Evolutionary conservation across 2,888 invertebrate species (phyloP).

Genomic region (Agonopterix subpropinquella): DNA sequence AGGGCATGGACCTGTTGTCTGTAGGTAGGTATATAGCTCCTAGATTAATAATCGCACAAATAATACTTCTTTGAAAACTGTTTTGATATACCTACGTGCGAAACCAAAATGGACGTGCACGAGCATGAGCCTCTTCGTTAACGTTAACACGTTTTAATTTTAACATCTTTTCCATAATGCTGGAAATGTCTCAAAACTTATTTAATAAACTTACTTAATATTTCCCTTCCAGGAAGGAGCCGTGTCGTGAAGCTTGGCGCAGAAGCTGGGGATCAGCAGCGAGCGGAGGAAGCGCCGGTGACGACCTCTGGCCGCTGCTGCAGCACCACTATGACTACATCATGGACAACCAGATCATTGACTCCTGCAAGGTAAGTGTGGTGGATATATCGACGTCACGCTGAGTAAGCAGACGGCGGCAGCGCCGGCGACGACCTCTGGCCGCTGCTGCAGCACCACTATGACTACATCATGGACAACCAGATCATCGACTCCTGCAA

Average conservation of each 20-base stretch:
- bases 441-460: constrained; percentile 93
- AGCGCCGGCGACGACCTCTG: constrained; percentile 90
- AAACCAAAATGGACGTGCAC: too few relatives aligned
- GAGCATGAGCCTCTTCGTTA: too few relatives aligned
- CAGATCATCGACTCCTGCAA: constrained; percentile 92
- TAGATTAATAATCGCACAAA: too few relatives aligned
- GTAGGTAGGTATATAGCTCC: too few relatives aligned
- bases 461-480: constrained; percentile 96
- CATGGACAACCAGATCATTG: constrained; percentile 95
- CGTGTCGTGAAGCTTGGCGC: constrained; percentile 81
- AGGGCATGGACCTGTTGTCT: too few relatives aligned
- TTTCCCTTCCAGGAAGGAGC: constrained; percentile 75
- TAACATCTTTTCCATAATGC: too few relatives aligned
- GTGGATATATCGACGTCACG: constrained; percentile 46
- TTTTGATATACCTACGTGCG: too few relatives aligned
- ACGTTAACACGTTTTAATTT: too few relatives aligned
- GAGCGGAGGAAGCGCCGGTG: constrained; percentile 81
- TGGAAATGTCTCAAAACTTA: too few relatives aligned
- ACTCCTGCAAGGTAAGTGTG: constrained; percentile 79
- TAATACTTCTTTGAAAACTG: too few relatives aligned
- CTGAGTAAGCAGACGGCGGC: constrained; percentile 79
- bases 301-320: constrained; percentile 94
- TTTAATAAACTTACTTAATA: neutral
- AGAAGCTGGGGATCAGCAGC: constrained; percentile 86
- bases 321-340: constrained; percentile 95